Conservation (phyloP, 1,140 invertebrate genomes). For the Musca domestica region DNA sequence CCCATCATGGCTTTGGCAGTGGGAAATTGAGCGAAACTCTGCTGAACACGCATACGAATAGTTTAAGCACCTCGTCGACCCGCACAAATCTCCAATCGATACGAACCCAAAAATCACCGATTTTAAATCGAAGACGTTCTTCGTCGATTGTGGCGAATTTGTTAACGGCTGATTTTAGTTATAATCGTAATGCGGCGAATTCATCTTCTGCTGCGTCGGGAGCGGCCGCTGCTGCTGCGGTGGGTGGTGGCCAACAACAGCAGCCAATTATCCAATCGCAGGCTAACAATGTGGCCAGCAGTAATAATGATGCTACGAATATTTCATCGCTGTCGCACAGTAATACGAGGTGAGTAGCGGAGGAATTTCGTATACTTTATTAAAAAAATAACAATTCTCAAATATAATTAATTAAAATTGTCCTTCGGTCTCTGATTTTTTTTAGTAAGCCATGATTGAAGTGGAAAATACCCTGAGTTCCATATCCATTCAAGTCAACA, state of each 20-base stretch:
- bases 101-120: conserved; percentile 40
- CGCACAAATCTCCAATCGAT: conserved; percentile 33
- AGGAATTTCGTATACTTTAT: not conserved
- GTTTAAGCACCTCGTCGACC: conserved; percentile 15
- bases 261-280: not conserved
- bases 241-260: not conserved
- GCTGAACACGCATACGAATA: conserved; percentile 6
- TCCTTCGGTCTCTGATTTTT: no score
- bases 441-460: no score
- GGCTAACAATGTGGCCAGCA: conserved; percentile 1
- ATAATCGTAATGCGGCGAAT: conserved; percentile 21
- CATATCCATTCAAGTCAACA: no score
- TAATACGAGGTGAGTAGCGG: conserved; percentile 26
- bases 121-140: conserved; percentile 39
- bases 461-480: no score
- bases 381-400: no score
- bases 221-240: not conserved
- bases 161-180: conserved; percentile 32
- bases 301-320: not conserved
- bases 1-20: conserved; percentile 19
- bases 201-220: not conserved
- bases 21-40: conserved; percentile 13
- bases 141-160: conserved; percentile 45
- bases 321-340: conserved; percentile 29
- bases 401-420: no score